phyloP scores from a whole-genome alignment of 2,888 invertebrate species.

The Cenopis cana region DNA sequence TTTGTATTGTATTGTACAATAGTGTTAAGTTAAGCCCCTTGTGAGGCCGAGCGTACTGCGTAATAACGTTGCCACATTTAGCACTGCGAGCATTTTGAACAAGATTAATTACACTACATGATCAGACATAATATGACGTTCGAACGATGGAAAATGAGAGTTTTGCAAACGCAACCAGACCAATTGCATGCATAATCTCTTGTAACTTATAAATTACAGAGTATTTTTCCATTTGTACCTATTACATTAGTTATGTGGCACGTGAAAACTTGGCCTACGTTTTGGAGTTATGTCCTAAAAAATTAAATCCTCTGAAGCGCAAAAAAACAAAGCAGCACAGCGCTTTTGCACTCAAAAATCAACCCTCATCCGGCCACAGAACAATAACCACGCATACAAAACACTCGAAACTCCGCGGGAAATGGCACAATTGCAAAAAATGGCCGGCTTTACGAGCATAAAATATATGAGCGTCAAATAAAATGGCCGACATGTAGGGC shows the following conservation, averaged over 20 bases:
- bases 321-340: background rate
- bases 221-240: too few species aligned
- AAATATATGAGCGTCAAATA: conserved; percentile 57
- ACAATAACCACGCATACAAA: conserved; percentile 33
- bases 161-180: too few species aligned
- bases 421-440: conserved; percentile 35
- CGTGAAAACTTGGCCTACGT: too few species aligned
- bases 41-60: too few species aligned
- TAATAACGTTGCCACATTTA: conserved; percentile 2
- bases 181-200: too few species aligned
- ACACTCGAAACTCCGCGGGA: conserved; percentile 26
- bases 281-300: background rate
- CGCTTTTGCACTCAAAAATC: background rate
- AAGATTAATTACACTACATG: background rate
- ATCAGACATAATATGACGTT: background rate
- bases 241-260: too few species aligned
- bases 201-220: too few species aligned
- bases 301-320: background rate
- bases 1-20: too few species aligned
- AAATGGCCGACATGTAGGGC: conserved; percentile 60
- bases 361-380: conserved; percentile 1
- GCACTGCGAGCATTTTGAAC: background rate
- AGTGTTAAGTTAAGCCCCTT: too few species aligned
- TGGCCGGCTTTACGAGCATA: conserved; percentile 50
- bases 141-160: too few species aligned